A percentile compares a stretch with the other conserved stretches of the same genome.
These are phyloP conservation scores for Neodiprion pinetum DNA, from an alignment of 1,140 invertebrate species.

Conservation along the genomic window DNA sequence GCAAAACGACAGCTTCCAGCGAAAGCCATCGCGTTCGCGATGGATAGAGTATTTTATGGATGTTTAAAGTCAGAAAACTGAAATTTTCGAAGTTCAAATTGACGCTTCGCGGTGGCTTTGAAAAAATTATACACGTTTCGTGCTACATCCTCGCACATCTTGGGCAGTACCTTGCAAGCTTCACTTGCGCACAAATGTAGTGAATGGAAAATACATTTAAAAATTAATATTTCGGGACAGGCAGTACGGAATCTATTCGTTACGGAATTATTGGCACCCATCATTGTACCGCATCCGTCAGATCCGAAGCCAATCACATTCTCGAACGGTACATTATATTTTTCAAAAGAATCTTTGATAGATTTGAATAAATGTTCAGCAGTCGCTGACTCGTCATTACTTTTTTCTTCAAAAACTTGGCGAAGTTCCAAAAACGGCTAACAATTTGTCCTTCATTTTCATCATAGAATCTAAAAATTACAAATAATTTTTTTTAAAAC, in stretches of 20 bases:
- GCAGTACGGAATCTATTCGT: conserved; percentile 23
- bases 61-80: conserved; percentile 23
- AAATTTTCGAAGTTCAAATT: conserved; percentile 35
- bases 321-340: conserved; percentile 38
- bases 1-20: conserved; percentile 22
- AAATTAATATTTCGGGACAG: conserved; percentile 16
- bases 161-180: conserved; percentile 48
- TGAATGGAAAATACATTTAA: conserved; percentile 28
- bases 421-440: conserved; percentile 31
- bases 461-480: conserved; percentile 25
- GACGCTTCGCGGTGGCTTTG: conserved; percentile 45
- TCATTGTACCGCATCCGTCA: conserved; percentile 52
- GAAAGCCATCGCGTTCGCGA: conserved; percentile 34
- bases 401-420: conserved; percentile 24
- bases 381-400: conserved; percentile 28
- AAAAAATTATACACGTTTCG: conserved; percentile 44
- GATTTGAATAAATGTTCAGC: conserved; percentile 27
- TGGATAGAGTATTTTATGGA: conserved; percentile 30
- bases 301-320: conserved; percentile 53
- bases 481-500: too few species aligned
- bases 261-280: conserved; percentile 49
- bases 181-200: conserved; percentile 30
- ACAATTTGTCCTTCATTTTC: conserved; percentile 16
- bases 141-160: conserved; percentile 42
- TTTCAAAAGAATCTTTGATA: conserved; percentile 33